A percentile compares a stretch with the other conserved stretches of the same genome.
Conservation (phyloP, 1,140 invertebrate genomes). For the Metaphire vulgaris region DNA sequence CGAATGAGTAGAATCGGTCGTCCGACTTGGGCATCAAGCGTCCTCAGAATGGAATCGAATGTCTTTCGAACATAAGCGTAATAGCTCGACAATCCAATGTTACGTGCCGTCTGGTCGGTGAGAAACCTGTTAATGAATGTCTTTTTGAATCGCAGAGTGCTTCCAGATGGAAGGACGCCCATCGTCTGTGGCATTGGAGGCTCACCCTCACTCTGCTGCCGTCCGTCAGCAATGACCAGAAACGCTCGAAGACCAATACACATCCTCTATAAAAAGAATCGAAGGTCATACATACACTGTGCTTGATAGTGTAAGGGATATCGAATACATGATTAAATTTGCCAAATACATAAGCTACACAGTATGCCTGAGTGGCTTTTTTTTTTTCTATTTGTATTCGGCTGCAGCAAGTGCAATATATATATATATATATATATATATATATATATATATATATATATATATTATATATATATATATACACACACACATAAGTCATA, state of each 20-base stretch:
- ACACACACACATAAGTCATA: too few relatives aligned
- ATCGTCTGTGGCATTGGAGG: slow-evolving; percentile 94
- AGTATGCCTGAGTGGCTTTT: too few relatives aligned
- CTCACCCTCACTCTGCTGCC: slow-evolving; percentile 96
- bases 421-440: too few relatives aligned
- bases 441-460: too few relatives aligned
- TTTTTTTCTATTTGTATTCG: too few relatives aligned
- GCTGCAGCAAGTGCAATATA: too few relatives aligned
- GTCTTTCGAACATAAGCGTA: slow-evolving; percentile 90
- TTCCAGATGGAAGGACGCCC: slow-evolving; percentile 85
- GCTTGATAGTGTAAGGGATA: too few relatives aligned
- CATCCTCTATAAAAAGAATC: slow-evolving; percentile 68
- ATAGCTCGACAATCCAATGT: slow-evolving; percentile 59
- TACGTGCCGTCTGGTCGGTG: slow-evolving; percentile 23
- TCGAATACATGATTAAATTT: too few relatives aligned
- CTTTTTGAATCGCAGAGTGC: slow-evolving; percentile 85
- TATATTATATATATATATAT: too few relatives aligned
- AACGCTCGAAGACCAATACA: slow-evolving; percentile 92
- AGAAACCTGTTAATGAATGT: slow-evolving; percentile 57
- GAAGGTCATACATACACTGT: too few relatives aligned
- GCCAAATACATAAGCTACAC: too few relatives aligned
- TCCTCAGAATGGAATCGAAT: slow-evolving; percentile 89
- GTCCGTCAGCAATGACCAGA: slow-evolving; percentile 92
- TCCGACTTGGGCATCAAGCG: slow-evolving; percentile 92
- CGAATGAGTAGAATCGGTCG: slow-evolving; percentile 90